Evolutionary conservation across 2,888 invertebrate genomes (phyloP).

Genomic region (Acrobasis suavella): DNA sequence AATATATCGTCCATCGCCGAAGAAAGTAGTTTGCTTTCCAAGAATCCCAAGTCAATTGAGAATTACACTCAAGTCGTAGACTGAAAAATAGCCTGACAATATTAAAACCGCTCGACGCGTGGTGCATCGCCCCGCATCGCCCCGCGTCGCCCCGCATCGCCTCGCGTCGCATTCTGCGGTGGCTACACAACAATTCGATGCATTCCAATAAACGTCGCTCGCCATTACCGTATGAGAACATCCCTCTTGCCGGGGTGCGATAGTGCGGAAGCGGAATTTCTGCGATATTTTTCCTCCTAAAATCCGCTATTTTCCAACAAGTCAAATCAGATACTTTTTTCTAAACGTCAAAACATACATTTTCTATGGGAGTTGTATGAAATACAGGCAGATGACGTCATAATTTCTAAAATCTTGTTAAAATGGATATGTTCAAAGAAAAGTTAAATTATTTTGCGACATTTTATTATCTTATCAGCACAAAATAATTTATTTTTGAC

Average conservation of each 20-base stretch:
- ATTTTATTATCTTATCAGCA: too few species aligned
- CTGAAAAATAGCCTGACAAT: slow-evolving; percentile 32
- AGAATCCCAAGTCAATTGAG: not conserved
- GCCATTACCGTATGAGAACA: slow-evolving; percentile 69
- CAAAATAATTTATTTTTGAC: too few species aligned
- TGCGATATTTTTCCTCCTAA: not conserved
- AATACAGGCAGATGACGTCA: too few species aligned
- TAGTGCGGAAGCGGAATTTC: slow-evolving; percentile 44
- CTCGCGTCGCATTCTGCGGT: slow-evolving; percentile 37
- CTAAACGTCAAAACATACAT: too few species aligned
- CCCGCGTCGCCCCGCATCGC: slow-evolving; percentile 39
- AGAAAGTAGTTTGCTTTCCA: too few species aligned
- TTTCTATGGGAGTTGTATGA: too few species aligned
- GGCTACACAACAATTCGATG: slow-evolving; percentile 63
- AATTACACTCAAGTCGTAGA: slow-evolving; percentile 25
- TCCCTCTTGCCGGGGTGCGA: slow-evolving; percentile 43
- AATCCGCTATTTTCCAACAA: too few species aligned
- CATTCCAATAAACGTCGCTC: slow-evolving; percentile 74
- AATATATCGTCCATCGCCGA: too few species aligned
- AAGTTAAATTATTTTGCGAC: too few species aligned
- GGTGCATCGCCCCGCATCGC: slow-evolving; percentile 39
- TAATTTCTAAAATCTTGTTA: too few species aligned
- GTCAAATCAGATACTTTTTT: too few species aligned
- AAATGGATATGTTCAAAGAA: too few species aligned
- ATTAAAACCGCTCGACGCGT: slow-evolving; percentile 36